A percentile compares a stretch with the other conserved stretches of the same genome.
phyloP scores from a whole-genome alignment of 2,113 vertebrate species.

The Cairina moschata region DNA sequence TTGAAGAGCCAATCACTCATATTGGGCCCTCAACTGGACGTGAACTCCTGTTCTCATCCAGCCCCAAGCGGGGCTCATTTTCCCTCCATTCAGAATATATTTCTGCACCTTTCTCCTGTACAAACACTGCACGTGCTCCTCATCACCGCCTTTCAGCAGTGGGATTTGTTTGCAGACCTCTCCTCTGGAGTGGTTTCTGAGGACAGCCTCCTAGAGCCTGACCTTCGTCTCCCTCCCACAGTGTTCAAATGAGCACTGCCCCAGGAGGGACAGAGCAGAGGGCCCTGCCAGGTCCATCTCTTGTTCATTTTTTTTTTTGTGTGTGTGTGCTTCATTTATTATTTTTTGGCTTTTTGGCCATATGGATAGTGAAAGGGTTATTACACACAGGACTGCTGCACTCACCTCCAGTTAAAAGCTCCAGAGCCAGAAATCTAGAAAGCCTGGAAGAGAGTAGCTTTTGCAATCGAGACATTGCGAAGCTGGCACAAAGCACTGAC shows the following conservation, averaged over 20 bases:
- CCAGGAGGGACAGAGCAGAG: neutral
- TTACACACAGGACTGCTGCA: neutral
- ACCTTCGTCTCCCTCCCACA: neutral
- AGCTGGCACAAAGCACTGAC: neutral
- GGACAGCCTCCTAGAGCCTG: neutral
- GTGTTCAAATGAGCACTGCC: neutral
- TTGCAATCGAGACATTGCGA: neutral
- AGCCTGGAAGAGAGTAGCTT: neutral
- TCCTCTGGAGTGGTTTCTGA: neutral
- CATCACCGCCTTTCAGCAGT: neutral
- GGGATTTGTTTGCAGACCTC: neutral
- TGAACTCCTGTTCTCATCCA: neutral
- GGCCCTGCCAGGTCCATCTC: neutral
- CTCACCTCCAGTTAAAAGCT: neutral
- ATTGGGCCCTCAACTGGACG: neutral
- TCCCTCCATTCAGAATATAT: neutral
- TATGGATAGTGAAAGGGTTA: neutral
- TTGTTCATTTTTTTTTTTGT: neutral
- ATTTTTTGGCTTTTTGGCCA: neutral
- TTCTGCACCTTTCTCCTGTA: neutral
- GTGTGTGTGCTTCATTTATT: neutral
- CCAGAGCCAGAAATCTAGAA: neutral
- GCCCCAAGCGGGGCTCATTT: neutral
- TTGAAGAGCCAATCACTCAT: neutral
- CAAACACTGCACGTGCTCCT: neutral